These are phyloP conservation scores for Columbina picui DNA, from an alignment of 2,113 vertebrate genomes.

Conservation along the genomic window DNA sequence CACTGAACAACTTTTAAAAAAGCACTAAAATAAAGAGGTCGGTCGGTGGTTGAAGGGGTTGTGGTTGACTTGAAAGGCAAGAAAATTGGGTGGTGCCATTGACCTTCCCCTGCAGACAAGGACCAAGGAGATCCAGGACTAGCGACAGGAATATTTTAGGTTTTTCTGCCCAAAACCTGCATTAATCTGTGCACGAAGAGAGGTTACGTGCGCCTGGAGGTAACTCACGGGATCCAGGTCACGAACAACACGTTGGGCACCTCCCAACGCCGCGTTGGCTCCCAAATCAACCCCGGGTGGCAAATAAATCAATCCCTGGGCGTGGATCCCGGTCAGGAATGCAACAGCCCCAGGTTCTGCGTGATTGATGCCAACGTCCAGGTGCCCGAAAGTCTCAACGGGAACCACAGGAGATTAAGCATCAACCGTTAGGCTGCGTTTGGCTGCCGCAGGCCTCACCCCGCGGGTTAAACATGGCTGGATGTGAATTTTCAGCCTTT, in stretches of 20 bases:
- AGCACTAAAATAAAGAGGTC: not conserved
- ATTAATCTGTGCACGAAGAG: rapidly evolving
- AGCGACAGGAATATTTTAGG: not conserved
- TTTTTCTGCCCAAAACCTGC: not conserved
- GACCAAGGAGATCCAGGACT: not conserved
- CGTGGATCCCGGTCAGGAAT: not conserved
- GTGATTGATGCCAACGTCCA: not conserved
- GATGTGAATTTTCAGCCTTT: not conserved
- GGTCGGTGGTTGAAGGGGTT: not conserved
- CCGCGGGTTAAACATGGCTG: no score
- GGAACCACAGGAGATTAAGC: not conserved
- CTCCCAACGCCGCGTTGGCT: not conserved
- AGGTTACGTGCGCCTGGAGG: not conserved
- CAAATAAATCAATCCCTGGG: not conserved
- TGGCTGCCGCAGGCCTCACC: not conserved
- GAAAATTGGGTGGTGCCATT: not conserved
- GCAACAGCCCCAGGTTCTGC: not conserved
- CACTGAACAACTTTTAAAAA: rapidly evolving
- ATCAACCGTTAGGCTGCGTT: not conserved
- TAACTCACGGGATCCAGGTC: no score
- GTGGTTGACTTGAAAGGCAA: not conserved
- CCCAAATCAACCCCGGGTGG: no score
- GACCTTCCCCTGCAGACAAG: not conserved
- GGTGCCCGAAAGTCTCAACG: not conserved
- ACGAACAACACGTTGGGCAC: not conserved